These are phyloP conservation scores for Elmis aenea DNA, from an alignment of 2,888 invertebrate species.

Conservation along the genomic window DNA sequence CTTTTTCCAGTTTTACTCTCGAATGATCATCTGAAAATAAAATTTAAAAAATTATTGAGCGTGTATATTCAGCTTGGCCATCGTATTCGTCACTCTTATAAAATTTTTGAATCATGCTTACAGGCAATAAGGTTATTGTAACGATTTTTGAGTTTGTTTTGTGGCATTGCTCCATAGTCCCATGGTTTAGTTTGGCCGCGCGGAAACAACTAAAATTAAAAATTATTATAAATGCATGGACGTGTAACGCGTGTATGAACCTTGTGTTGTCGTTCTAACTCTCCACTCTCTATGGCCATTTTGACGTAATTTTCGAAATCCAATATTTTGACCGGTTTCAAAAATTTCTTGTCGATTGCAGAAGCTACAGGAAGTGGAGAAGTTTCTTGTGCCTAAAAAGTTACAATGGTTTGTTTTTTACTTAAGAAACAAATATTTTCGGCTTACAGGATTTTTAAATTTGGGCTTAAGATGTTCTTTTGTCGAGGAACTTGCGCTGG, in stretches of 20 bases:
- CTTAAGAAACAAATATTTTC: background rate
- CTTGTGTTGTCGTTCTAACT: slow-evolving; percentile 37
- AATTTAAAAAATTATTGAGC: background rate
- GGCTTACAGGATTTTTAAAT: slow-evolving; percentile 6
- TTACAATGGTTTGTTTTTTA: background rate
- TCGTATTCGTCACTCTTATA: too few relatives aligned
- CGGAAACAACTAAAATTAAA: slow-evolving; percentile 38
- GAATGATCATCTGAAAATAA: slow-evolving; percentile 47
- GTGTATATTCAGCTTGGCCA: too few relatives aligned
- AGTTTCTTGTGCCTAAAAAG: background rate
- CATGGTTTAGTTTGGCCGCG: slow-evolving; percentile 43
- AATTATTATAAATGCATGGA: background rate
- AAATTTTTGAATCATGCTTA: too few relatives aligned
- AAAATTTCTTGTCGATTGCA: slow-evolving; percentile 7
- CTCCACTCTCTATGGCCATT: slow-evolving; percentile 34
- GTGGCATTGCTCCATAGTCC: slow-evolving; percentile 40
- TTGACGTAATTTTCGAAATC: slow-evolving; percentile 44
- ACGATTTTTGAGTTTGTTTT: slow-evolving; percentile 47
- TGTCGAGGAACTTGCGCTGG: background rate
- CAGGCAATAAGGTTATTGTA: slow-evolving; percentile 49
- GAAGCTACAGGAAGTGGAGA: too few relatives aligned
- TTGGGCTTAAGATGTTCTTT: slow-evolving; percentile 2
- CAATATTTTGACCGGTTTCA: slow-evolving; percentile 33
- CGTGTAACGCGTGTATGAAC: slow-evolving; percentile 26
- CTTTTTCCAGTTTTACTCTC: slow-evolving; percentile 45